Base-by-base conservation (phyloP, 2,113 vertebrate genomes). In the Sitta europaea region DNA sequence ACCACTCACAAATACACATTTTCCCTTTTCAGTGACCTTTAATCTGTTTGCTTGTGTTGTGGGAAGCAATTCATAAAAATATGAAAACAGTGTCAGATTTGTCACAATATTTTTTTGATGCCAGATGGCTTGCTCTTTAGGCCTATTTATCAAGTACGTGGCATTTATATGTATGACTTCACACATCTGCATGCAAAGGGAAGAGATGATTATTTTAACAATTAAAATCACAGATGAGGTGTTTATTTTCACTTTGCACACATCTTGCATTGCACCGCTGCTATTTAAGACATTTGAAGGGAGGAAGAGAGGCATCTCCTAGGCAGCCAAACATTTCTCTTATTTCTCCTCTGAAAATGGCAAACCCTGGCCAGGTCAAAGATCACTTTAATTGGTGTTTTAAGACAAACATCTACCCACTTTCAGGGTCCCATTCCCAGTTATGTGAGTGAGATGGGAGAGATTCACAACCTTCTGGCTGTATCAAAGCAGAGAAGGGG, bases 121-220 rank as follows among this genome's bases (percentile, higher is more conserved):
- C 53, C 70, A 78, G 73, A 63, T 88, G 77, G 55, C 35, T 88
- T 92, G 77, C 43, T 92, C 74, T 85, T 74, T 87, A 67, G 61
- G 43, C 55, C 77, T 74, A 2, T 67, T 78, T 91, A 63, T 92
- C 51, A 81, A 65, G 77, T 61, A 48, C 7, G 5, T 27, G n/a
- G 12, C 67, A 81, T 87, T 78, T 77, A 53, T 59, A n/a, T 55
- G 11, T 65, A 33, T 35, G 66, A 90, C 55, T 88, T 78, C 42
- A 68, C 63, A 53, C 3, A 2, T 92, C 9, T 45, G 90, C n/a
- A 42, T 53, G 25, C 62, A 79, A 88, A 87, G 31, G 71, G 23
- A 84, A 47, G 35, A 63, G 13, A 63, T 28, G 11, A 11, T 58
- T 91, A 62, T 66, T 88, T 76, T 58, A 74, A 61, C 15, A 71